phyloP scores from a whole-genome alignment of 2,797 vertebrate species.

The Argentina silus region DNA sequence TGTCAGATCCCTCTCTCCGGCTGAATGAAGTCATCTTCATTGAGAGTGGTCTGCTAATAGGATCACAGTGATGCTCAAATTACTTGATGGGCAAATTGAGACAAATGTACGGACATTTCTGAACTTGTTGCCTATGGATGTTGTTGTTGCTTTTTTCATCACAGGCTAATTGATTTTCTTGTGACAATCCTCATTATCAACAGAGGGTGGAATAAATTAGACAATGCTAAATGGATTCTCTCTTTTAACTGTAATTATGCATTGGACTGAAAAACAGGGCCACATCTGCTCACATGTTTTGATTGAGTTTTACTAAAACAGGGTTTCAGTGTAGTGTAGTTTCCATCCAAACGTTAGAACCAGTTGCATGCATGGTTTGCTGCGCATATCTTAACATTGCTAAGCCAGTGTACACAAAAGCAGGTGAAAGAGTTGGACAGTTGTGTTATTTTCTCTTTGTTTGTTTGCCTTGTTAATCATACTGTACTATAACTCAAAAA shows the following conservation, averaged over 20 bases:
- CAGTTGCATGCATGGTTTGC: constrained; percentile 1
- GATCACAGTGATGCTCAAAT: constrained; percentile 63
- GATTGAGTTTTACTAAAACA: constrained; percentile 2
- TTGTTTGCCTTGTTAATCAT: background rate
- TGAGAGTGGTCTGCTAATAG: constrained; percentile 59
- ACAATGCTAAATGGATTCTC: constrained; percentile 27
- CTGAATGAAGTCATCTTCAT: constrained; percentile 66
- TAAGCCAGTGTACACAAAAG: background rate
- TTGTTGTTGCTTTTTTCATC: constrained; percentile 12
- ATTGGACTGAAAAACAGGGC: constrained; percentile 38
- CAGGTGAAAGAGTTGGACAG: background rate
- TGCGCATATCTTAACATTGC: background rate
- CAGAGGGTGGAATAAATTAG: constrained; percentile 36
- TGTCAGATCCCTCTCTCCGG: constrained; percentile 53
- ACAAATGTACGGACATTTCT: constrained; percentile 65
- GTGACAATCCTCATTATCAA: constrained; percentile 32
- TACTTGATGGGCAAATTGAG: constrained; percentile 75
- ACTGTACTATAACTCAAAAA: too few relatives aligned
- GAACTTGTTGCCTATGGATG: constrained; percentile 13
- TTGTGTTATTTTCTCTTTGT: background rate
- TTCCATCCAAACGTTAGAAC: constrained; percentile 11
- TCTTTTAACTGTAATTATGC: constrained; percentile 9
- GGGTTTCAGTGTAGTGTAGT: constrained; percentile 19
- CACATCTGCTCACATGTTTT: constrained; percentile 21
- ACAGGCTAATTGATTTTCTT: constrained; percentile 42